Base-by-base conservation (phyloP, 2,113 vertebrate genomes). In the Strix uralensis region DNA sequence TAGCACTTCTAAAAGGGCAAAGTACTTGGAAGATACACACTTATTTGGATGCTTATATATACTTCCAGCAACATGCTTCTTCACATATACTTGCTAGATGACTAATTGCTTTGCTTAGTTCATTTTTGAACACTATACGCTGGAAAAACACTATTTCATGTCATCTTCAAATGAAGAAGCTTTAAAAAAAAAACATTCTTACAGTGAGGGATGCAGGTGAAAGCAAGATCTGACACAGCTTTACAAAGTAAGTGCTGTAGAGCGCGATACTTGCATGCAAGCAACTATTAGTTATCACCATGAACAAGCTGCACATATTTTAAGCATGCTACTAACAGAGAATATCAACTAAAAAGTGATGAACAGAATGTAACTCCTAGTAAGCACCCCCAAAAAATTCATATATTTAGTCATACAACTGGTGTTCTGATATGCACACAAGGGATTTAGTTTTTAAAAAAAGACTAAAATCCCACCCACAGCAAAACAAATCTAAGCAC, bases 1-100 rank as follows among this genome's bases (percentile, higher is more conserved):
- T 94, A 96, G 85, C 51, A 36, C 34, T 90, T 90, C 63, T 70
- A 63, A 95, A 94, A 85, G 92, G 81, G 84, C 81, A 78, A 91
- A 89, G 75, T 88, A 90, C 82, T 94, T 73, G 42, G 47, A 88
- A 95, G 65, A 94, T 72, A 38, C 20, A 87, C 13, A 63, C 38
- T 81, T 94, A 89, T 74, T 92, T 74, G 55, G 47, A 95, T 84
- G 61, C 52, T 82, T 75, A 29, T 51, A 42, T n/a, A 23, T 74
- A 69, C 74, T 95, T 91, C 78, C 61, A 95, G 81, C 72, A 96
- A 84, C 17, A 42, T 79, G 73, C 40, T 90, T 80, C 66, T 80
- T 88, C 74, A 58, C 34, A 67, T 44, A 51, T 12, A 67, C 88
- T 93, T 90, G 52, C 38, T 40, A 71, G 63, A 47, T 83, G 91